Base-by-base conservation (phyloP, 2,888 invertebrate species). In the Bellardia bayeri region DNA sequence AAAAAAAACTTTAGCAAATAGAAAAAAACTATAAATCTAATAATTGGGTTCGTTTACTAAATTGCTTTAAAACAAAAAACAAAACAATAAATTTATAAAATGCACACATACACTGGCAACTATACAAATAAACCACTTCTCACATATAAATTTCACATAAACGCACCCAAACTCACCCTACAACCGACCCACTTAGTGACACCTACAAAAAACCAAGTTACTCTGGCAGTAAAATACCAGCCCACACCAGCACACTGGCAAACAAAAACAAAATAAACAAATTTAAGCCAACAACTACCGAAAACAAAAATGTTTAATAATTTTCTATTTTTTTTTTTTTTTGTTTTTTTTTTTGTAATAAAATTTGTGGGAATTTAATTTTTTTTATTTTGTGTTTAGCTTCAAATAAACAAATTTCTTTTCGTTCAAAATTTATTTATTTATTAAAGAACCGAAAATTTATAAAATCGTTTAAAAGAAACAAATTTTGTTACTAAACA, bases 401-500 rank as follows among this genome's bases (percentile, higher is more conserved):
- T 45, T 74, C n/a, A 61, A 74, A 58, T 30, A 58, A 61, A 61
- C 30, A 49, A 11, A n/a, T 58, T 40, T 61, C n/a, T 61, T 11
- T 58, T 45, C 14, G 58, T 42, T 1, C 9, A 72, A 33, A 58
- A 6, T 56, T 42, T 5, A 42, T 58, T 40, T 58, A 58, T n/a
- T 58, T 33, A 61, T 37, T 14, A 61, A 61, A 61, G 8, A 61
- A 42, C 0, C 5, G 0, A 58, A 74, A 74, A 58, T 74, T 58
- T 58, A 6, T 45, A 58, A 72, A 61, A 30, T 74, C 58, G 45
- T 74, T 74, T 58, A 42, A 74, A 45, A 9, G 51, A 16, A 75
- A 58, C 69, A 45, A 69, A 76, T 56, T 84, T 58, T 3, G 7
- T 64, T 40, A 49, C 13, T 51, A 51, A 51, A 3, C 58, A 83